A percentile compares a stretch with the other conserved stretches of the same genome.
Evolutionary conservation across 2,888 invertebrate genomes (phyloP).

Genomic region (Amiota mariae): DNA sequence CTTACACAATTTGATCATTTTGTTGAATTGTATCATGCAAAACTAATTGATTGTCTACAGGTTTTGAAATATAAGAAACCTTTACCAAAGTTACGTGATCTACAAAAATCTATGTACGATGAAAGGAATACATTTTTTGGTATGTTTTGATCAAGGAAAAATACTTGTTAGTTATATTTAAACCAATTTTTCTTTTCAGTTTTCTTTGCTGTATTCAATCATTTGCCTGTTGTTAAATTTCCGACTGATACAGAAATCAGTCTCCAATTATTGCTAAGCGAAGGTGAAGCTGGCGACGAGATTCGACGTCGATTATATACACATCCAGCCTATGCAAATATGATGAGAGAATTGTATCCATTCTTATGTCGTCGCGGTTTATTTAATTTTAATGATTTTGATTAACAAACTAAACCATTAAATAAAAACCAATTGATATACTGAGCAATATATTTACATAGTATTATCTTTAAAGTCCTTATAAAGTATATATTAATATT

Average conservation of each 20-base stretch:
- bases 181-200: conserved; percentile 37
- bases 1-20: conserved; percentile 62
- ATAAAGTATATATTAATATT: too few relatives aligned
- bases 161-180: not conserved
- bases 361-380: conserved; percentile 64
- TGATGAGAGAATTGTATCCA: conserved; percentile 60
- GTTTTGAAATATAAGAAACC: conserved; percentile 55
- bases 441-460: too few relatives aligned
- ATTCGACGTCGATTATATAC: too few relatives aligned
- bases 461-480: too few relatives aligned
- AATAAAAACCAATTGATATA: too few relatives aligned
- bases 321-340: conserved; percentile 9
- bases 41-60: conserved; percentile 55
- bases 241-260: conserved; percentile 60
- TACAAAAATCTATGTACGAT: conserved; percentile 55
- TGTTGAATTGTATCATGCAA: conserved; percentile 60
- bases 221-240: conserved; percentile 51
- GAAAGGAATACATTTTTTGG: conserved; percentile 59
- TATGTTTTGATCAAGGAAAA: not conserved
- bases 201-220: conserved; percentile 52
- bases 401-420: not conserved
- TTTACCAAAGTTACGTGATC: conserved; percentile 56
- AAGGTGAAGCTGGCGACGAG: too few relatives aligned
- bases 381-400: conserved; percentile 50
- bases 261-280: conserved; percentile 36